phyloP scores from a whole-genome alignment of 2,888 invertebrate species.

The Monoplex corrugatus region DNA sequence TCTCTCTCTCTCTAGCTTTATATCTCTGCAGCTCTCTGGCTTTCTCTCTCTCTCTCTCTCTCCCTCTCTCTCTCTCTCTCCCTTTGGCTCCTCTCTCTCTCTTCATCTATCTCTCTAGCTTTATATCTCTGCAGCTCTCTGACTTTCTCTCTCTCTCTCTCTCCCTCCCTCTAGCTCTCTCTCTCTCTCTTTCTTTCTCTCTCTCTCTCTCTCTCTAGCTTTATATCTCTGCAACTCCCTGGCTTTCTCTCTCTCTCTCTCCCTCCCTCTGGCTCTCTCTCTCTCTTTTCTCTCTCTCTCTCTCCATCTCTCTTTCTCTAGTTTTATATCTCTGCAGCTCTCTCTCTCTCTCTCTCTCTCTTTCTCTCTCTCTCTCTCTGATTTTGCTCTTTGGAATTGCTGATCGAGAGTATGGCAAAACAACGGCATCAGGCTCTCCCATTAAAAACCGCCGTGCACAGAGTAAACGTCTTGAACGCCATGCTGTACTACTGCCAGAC shows the following conservation, averaged over 20 bases:
- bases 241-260: conserved; percentile 21
- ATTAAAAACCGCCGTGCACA: too few species aligned
- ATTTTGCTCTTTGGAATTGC: too few species aligned
- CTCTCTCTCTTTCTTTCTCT: not conserved
- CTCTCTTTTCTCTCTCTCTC: not conserved
- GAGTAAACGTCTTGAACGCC: too few species aligned
- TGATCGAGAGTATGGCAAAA: too few species aligned
- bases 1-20: too few species aligned
- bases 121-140: not conserved
- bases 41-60: not conserved
- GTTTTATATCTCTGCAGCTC: not conserved
- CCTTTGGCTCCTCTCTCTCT: too few species aligned
- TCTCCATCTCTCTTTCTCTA: not conserved
- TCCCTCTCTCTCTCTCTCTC: not conserved
- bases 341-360: not conserved
- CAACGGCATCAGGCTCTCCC: too few species aligned
- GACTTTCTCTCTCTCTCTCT: not conserved
- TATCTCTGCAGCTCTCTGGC: not conserved
- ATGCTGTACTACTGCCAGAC: too few species aligned
- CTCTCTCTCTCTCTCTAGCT: not conserved
- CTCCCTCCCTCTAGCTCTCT: not conserved
- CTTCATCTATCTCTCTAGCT: too few species aligned
- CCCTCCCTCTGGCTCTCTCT: not conserved
- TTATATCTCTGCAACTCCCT: not conserved
- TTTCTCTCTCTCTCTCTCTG: not conserved